Evolutionary conservation across 2,113 vertebrate species (phyloP).

Genomic region (Phalacrocorax brasilianus): DNA sequence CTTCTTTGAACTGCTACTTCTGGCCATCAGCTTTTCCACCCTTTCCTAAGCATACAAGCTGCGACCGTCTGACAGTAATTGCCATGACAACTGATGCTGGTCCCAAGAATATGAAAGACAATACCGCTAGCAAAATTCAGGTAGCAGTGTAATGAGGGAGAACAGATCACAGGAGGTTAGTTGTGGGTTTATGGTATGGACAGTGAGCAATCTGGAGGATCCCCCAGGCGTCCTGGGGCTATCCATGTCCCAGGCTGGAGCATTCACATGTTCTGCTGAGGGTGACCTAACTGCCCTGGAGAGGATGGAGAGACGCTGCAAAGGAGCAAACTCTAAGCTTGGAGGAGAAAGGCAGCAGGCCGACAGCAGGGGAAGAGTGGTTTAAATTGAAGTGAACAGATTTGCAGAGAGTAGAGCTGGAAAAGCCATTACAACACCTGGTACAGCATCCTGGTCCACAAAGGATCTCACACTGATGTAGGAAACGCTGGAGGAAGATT

Average conservation of each 20-base stretch:
- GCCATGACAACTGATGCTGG: constrained; percentile 1
- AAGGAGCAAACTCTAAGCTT: neutral
- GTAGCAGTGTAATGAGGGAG: neutral
- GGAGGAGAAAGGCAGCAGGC: neutral
- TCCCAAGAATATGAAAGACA: neutral
- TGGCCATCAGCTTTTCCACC: neutral
- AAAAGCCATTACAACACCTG: neutral
- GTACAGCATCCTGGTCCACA: neutral
- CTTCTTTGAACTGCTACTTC: neutral
- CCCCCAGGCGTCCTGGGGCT: neutral
- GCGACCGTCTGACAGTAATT: constrained; percentile 12
- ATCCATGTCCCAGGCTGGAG: neutral
- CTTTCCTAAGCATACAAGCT: neutral
- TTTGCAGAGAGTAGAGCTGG: neutral
- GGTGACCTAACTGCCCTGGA: neutral
- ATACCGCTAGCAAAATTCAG: neutral
- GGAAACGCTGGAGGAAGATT: neutral
- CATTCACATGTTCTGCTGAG: neutral
- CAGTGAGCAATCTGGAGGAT: neutral
- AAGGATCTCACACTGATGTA: neutral
- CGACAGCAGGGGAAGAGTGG: neutral
- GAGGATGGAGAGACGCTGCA: neutral
- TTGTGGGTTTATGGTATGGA: neutral
- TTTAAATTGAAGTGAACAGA: neutral
- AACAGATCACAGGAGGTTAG: neutral